Conservation (phyloP, 2,113 vertebrate genomes). For the Falcunculus frontatus region DNA sequence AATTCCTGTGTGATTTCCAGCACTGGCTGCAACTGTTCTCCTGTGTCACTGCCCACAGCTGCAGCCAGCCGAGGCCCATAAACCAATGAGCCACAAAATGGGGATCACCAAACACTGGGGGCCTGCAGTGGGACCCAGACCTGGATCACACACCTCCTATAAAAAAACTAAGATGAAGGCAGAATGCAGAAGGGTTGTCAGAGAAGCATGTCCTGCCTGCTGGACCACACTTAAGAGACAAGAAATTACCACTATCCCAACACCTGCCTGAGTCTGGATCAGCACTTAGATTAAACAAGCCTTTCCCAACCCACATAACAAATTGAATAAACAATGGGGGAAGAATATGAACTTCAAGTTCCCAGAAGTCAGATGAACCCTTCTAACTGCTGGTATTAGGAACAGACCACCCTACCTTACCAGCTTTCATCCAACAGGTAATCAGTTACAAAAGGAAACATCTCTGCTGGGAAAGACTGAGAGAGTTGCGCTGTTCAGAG, state of each 20-base stretch:
- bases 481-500: not conserved
- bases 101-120: accelerated
- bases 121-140: not conserved
- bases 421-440: not conserved
- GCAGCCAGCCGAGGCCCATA: not conserved
- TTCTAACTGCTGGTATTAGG: not conserved
- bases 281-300: not conserved
- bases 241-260: not conserved
- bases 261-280: not conserved
- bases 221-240: not conserved
- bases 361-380: not conserved
- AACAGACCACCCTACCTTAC: not conserved
- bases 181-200: not conserved
- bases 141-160: not conserved
- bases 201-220: not conserved
- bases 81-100: not conserved
- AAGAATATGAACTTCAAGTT: not conserved
- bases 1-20: not conserved
- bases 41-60: not conserved
- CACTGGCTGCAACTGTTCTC: not conserved
- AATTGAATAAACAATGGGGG: accelerated
- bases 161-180: not conserved
- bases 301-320: not conserved
- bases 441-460: not conserved
- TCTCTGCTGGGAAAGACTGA: not conserved